Conservation (phyloP, 2,888 invertebrate genomes). For the Drosophila anceps region DNA sequence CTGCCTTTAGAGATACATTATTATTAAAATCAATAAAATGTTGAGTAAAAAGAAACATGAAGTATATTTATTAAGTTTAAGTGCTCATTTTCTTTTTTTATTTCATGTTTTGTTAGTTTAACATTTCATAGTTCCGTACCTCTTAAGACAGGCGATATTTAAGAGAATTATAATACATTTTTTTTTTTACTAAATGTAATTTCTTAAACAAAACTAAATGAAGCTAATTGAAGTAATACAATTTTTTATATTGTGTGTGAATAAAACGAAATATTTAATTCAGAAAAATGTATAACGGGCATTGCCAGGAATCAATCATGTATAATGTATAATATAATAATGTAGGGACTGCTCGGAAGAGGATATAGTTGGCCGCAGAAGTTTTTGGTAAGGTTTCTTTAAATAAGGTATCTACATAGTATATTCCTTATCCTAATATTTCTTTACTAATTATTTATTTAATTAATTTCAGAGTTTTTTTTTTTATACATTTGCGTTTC, state of each 20-base stretch:
- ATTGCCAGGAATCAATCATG: no score
- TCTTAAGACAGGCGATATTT: not conserved
- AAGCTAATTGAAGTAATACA: constrained; percentile 1
- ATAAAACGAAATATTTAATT: constrained; percentile 30
- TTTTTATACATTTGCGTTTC: no score
- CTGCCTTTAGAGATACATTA: constrained; percentile 11
- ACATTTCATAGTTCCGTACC: not conserved
- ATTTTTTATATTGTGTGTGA: constrained; percentile 13
- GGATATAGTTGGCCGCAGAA: no score
- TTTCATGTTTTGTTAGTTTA: not conserved
- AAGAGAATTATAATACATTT: not conserved
- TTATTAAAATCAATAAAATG: constrained; percentile 10
- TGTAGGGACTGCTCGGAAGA: not conserved
- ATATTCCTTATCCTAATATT: no score
- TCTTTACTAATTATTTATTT: no score
- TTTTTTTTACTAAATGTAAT: constrained; percentile 5
- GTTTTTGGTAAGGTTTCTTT: no score
- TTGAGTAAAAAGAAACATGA: not conserved
- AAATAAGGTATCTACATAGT: no score
- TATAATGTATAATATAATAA: not conserved
- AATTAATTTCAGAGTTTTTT: no score
- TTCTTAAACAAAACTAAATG: not conserved
- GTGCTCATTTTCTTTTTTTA: not conserved
- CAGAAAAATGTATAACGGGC: not conserved
- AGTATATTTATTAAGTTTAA: constrained; percentile 8